phyloP scores from a whole-genome alignment of 2,888 invertebrate genomes.

The Iphiclides podalirius region DNA sequence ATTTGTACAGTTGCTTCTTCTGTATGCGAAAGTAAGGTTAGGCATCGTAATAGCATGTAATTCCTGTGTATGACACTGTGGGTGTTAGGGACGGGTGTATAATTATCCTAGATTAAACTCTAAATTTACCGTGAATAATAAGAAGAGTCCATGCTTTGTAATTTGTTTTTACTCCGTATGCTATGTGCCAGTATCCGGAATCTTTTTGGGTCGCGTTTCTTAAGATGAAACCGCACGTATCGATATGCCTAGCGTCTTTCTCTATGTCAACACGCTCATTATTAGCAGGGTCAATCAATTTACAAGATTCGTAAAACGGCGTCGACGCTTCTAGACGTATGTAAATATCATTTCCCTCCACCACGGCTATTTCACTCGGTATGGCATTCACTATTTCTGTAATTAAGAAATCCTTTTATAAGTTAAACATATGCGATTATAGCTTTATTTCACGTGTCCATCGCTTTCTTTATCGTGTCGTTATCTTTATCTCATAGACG shows the following conservation, averaged over 20 bases:
- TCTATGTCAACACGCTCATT: constrained; percentile 28
- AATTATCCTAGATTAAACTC: constrained; percentile 1
- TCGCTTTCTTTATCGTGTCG: constrained; percentile 33
- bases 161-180: constrained; percentile 44
- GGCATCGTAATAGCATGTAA: no score
- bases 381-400: constrained; percentile 46
- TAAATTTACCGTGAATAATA: constrained; percentile 46
- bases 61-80: no score
- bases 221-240: constrained; percentile 50
- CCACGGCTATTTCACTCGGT: constrained; percentile 38
- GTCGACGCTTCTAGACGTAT: constrained; percentile 45
- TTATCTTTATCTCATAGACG: constrained; percentile 51
- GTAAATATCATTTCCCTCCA: constrained; percentile 48
- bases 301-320: constrained; percentile 44
- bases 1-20: no score
- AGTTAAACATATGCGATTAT: constrained; percentile 7
- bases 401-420: constrained; percentile 31
- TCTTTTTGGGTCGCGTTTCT: constrained; percentile 35
- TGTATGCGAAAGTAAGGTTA: no score
- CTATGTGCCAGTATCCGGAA: constrained; percentile 52
- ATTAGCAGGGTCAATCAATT: constrained; percentile 41
- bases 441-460: constrained; percentile 3
- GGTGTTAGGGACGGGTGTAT: no score
- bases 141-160: constrained; percentile 46
- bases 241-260: constrained; percentile 34